Evolutionary conservation across 1,140 invertebrate genomes (phyloP).

Genomic region (Pachypsylla venusta): DNA sequence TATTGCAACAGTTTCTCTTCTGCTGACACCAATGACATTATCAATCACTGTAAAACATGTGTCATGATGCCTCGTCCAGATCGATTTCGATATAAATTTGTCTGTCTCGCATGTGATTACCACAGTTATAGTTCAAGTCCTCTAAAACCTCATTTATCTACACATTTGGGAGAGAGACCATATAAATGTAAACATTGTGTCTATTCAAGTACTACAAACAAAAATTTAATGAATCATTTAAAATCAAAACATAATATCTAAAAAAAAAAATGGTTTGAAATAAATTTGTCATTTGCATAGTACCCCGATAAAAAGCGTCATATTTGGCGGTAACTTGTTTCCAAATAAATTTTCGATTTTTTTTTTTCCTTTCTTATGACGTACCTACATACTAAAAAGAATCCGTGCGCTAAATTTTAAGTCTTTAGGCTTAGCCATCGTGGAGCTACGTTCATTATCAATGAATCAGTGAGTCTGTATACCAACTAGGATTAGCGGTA

Average conservation of each 20-base stretch:
- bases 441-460: no score
- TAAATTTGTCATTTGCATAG: no score
- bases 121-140: slow-evolving; percentile 32
- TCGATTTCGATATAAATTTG: neutral
- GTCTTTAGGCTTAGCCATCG: no score
- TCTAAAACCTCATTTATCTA: slow-evolving; percentile 14
- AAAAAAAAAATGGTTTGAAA: no score
- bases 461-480: no score
- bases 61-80: neutral
- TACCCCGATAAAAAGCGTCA: no score
- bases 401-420: no score
- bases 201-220: neutral
- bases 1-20: neutral
- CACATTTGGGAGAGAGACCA: slow-evolving; percentile 18
- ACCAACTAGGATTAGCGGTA: no score
- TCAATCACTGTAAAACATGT: neutral
- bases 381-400: no score
- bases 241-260: slow-evolving; percentile 5
- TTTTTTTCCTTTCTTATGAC: no score
- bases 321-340: no score
- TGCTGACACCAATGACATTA: neutral
- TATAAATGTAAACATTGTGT: slow-evolving; percentile 17
- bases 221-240: neutral
- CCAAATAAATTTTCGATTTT: no score
- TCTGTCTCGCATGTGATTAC: slow-evolving; percentile 19